Evolutionary conservation across 1,140 invertebrate genomes (phyloP).

Genomic region (Hypothenemus hampei): DNA sequence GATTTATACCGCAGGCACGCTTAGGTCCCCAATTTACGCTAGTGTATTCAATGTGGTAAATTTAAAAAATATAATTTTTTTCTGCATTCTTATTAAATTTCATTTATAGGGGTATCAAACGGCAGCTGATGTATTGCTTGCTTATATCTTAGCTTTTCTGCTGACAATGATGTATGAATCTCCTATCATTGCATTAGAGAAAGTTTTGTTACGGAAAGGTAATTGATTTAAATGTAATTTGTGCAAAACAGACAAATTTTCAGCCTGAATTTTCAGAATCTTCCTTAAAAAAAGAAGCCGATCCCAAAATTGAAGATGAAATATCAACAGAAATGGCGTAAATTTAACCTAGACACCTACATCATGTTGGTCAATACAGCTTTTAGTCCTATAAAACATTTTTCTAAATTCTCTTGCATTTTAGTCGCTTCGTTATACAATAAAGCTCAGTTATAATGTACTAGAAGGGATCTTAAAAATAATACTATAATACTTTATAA

Average conservation of each 20-base stretch:
- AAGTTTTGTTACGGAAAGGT: conserved; percentile 23
- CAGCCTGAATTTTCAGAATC: not conserved
- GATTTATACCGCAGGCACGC: conserved; percentile 54
- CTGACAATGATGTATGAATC: conserved; percentile 26
- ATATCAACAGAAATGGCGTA: conserved; percentile 3
- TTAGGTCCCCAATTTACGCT: conserved; percentile 49
- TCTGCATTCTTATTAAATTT: not conserved
- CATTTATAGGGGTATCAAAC: conserved; percentile 21
- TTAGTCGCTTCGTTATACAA: no score
- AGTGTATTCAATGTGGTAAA: conserved; percentile 26
- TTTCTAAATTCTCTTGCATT: no score
- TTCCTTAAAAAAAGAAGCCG: not conserved
- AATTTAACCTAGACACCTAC: not conserved
- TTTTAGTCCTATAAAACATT: not conserved
- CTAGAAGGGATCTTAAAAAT: no score
- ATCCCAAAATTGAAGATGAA: conserved; percentile 2
- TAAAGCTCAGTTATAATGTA: no score
- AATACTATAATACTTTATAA: no score
- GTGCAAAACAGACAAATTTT: not conserved
- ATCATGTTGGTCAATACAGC: not conserved
- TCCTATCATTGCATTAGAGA: conserved; percentile 29
- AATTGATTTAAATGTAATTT: not conserved
- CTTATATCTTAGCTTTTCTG: conserved; percentile 24
- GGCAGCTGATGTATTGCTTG: conserved; percentile 24
- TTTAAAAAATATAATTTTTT: not conserved